Conservation (phyloP, 1,140 invertebrate genomes). For the Luehdorfia chinensis region DNA sequence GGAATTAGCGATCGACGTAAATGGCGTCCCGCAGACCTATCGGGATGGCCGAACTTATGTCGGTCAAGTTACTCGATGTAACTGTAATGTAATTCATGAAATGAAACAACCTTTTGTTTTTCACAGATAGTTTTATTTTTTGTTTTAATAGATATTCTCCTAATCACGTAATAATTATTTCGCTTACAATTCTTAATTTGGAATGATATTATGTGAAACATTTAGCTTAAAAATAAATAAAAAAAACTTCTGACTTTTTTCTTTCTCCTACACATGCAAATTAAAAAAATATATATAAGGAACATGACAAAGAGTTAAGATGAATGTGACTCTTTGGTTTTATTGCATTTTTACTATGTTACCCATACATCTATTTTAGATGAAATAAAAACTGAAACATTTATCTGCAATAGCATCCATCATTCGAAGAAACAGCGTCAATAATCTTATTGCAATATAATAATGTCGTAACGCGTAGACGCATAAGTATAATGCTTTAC, state of each 20-base stretch:
- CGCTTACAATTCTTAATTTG: slow-evolving; percentile 74
- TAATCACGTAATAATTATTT: slow-evolving; percentile 68
- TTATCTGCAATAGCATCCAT: slow-evolving; percentile 33
- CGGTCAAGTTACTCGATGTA: too few species aligned
- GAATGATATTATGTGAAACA: slow-evolving; percentile 70
- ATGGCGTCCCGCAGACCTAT: too few species aligned
- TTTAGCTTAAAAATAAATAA: slow-evolving; percentile 74
- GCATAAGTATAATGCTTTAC: slow-evolving; percentile 29
- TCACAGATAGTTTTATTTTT: slow-evolving; percentile 65
- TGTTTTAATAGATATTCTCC: slow-evolving; percentile 65
- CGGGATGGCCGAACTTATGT: too few species aligned
- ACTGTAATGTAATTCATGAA: too few species aligned
- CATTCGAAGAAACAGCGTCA: slow-evolving; percentile 40
- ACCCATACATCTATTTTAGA: slow-evolving; percentile 24
- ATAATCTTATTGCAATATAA: slow-evolving; percentile 23
- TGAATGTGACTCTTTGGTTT: slow-evolving; percentile 69
- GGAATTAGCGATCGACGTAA: too few species aligned
- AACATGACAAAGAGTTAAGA: slow-evolving; percentile 66
- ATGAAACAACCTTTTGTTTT: slow-evolving; percentile 29
- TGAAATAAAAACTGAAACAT: slow-evolving; percentile 23
- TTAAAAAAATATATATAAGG: slow-evolving; percentile 39
- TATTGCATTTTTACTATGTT: slow-evolving; percentile 29
- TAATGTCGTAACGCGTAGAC: slow-evolving; percentile 34
- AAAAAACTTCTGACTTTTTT: slow-evolving; percentile 45
- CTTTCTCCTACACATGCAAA: slow-evolving; percentile 36